Conservation (phyloP, 2,888 invertebrate species). For the Calameuta pallipes region DNA sequence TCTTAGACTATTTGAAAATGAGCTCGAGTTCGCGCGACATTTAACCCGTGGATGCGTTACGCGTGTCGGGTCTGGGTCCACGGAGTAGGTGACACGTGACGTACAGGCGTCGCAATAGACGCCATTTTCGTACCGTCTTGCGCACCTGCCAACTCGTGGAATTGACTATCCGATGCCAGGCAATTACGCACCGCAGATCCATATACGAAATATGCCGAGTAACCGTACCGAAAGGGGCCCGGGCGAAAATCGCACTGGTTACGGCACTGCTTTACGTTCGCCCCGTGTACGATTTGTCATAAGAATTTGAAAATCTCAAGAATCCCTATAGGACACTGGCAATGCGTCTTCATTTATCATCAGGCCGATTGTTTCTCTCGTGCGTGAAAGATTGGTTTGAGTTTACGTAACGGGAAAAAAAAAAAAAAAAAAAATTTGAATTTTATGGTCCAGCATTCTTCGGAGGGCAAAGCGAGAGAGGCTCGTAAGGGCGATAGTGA, state of each 20-base stretch:
- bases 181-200: neutral
- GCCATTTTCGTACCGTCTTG: neutral
- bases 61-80: neutral
- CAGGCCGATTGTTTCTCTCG: neutral
- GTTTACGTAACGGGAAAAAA: neutral
- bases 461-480: neutral
- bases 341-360: neutral
- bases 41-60: neutral
- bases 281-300: neutral
- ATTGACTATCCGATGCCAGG: neutral
- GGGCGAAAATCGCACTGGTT: neutral
- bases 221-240: neutral
- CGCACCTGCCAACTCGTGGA: constrained; percentile 13
- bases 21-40: neutral
- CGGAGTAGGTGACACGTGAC: too few relatives aligned
- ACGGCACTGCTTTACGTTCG: neutral
- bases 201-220: neutral
- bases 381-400: neutral
- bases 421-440: neutral
- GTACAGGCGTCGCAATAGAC: neutral
- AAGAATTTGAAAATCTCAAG: neutral
- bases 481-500: neutral
- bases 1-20: neutral
- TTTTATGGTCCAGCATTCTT: neutral
- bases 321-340: neutral